These are phyloP conservation scores for Thunnus albacares DNA, from an alignment of 2,797 vertebrate genomes.

Conservation along the genomic window DNA sequence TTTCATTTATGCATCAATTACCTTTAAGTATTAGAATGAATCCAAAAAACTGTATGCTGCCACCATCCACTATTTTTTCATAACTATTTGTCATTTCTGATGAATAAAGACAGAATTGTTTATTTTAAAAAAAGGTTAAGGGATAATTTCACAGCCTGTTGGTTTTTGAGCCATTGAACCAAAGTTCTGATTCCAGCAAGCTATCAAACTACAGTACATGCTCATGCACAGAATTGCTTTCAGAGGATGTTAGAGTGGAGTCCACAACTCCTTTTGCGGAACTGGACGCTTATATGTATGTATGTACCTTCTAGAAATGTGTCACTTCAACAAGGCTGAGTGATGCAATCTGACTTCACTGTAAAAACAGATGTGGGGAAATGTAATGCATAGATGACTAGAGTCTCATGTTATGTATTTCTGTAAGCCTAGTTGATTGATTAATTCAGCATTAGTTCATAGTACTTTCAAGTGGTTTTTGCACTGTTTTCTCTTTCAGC, in stretches of 20 bases:
- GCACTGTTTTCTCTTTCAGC: neutral
- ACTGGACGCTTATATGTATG: too few species aligned
- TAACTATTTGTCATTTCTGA: slow-evolving; percentile 7
- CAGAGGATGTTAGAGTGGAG: neutral
- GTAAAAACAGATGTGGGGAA: neutral
- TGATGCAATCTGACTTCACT: neutral
- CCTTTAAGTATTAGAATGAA: neutral
- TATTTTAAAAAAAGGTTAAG: neutral
- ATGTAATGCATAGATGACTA: neutral
- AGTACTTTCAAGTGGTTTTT: neutral
- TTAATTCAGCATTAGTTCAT: neutral
- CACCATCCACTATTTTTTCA: neutral
- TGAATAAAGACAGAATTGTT: slow-evolving; percentile 10
- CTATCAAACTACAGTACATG: neutral
- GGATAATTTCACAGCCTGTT: slow-evolving; percentile 10
- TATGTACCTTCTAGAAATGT: too few species aligned
- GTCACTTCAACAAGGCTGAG: neutral
- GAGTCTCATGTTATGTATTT: too few species aligned
- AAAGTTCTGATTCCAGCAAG: neutral
- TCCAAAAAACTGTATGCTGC: neutral
- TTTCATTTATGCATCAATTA: neutral
- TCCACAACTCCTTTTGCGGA: neutral
- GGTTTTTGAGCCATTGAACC: neutral
- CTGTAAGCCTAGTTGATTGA: too few species aligned
- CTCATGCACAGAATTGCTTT: slow-evolving; percentile 3